A percentile compares a stretch with the other conserved stretches of the same genome.
Evolutionary conservation across 1,140 invertebrate species (phyloP).

Genomic region (Drosophila erecta): DNA sequence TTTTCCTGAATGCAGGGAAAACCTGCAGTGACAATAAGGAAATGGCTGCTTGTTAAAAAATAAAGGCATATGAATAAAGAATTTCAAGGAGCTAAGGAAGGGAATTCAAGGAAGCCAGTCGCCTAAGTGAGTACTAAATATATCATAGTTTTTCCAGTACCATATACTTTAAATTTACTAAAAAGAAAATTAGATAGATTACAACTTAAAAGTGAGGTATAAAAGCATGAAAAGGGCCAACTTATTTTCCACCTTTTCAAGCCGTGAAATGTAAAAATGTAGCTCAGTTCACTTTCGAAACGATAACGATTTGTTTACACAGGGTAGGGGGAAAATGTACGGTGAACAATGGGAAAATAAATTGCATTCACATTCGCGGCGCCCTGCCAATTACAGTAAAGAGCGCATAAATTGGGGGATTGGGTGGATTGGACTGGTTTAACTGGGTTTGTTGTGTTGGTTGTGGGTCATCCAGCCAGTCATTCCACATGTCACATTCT

Average conservation of each 20-base stretch:
- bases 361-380: constrained; percentile 35
- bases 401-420: constrained; percentile 46
- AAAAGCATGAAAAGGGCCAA: neutral
- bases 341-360: constrained; percentile 32
- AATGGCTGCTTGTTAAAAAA: neutral
- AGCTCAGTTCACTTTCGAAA: neutral
- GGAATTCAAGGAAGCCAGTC: too few species aligned
- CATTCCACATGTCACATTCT: constrained; percentile 57
- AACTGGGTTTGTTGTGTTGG: neutral
- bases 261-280: neutral
- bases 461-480: constrained; percentile 44
- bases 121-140: too few species aligned
- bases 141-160: neutral
- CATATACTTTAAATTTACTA: too few species aligned
- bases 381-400: constrained; percentile 56
- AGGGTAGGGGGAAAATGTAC: constrained; percentile 22
- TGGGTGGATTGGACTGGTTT: neutral
- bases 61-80: neutral
- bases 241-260: neutral
- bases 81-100: too few species aligned
- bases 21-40: constrained; percentile 10
- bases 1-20: neutral
- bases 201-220: neutral
- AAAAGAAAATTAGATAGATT: too few species aligned
- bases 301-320: constrained; percentile 35